phyloP scores from a whole-genome alignment of 1,140 invertebrate species.

The Cotesia chilonis region DNA sequence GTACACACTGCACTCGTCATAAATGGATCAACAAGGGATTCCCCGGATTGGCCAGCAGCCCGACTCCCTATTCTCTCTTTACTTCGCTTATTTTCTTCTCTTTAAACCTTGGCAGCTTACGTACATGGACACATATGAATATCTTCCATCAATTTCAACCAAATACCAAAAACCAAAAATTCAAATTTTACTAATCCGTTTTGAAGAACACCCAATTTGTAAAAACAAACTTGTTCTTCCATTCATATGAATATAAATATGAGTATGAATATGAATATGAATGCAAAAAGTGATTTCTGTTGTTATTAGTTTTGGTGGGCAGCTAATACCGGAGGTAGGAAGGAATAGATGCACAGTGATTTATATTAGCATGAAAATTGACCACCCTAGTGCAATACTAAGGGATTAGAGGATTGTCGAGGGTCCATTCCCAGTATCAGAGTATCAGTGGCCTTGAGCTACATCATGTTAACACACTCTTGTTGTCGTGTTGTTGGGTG shows the following conservation, averaged over 20 bases:
- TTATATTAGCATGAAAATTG: too few relatives aligned
- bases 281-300: too few relatives aligned
- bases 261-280: background rate
- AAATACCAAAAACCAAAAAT: too few relatives aligned
- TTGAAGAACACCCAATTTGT: too few relatives aligned
- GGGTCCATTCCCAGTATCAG: background rate
- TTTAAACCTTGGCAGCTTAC: conserved; percentile 11
- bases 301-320: too few relatives aligned
- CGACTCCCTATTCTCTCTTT: conserved; percentile 12
- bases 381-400: conserved; percentile 1
- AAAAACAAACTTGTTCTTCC: too few relatives aligned
- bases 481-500: conserved; percentile 11
- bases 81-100: conserved; percentile 1
- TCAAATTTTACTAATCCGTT: too few relatives aligned
- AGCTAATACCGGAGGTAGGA: too few relatives aligned
- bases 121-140: conserved; percentile 10
- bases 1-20: conserved; percentile 30
- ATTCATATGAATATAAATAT: background rate
- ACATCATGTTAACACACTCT: conserved; percentile 9
- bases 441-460: background rate
- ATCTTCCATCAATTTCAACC: too few relatives aligned
- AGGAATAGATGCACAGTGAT: too few relatives aligned
- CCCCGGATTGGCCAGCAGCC: conserved; percentile 19
- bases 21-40: conserved; percentile 27
- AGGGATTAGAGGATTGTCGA: conserved; percentile 9